Percentiles rank a stretch among this genome's conserved stretches.
These are phyloP conservation scores for Eulemur coronatus DNA, from an alignment of 2,797 vertebrate genomes.

Conservation along the genomic window DNA sequence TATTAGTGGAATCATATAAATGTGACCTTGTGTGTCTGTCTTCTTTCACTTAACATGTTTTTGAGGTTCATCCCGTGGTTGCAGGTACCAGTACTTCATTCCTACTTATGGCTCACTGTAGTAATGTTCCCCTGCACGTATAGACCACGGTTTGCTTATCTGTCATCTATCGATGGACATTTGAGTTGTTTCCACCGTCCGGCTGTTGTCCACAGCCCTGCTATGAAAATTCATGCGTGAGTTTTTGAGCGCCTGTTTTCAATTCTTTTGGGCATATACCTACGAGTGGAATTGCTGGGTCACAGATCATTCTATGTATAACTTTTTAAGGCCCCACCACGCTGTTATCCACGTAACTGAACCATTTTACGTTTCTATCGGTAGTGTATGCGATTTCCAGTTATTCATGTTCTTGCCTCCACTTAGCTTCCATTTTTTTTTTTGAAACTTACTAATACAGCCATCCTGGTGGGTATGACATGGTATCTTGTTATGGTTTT, in stretches of 20 bases:
- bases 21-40: neutral
- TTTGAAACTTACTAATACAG: neutral
- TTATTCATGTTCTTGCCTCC: neutral
- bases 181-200: neutral
- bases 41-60: neutral
- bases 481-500: neutral
- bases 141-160: neutral
- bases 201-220: neutral
- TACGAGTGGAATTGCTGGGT: neutral
- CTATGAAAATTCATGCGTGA: neutral
- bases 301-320: neutral
- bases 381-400: neutral
- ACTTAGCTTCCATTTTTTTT: neutral
- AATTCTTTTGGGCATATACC: neutral
- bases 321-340: neutral
- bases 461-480: neutral
- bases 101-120: neutral
- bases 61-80: neutral
- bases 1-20: neutral
- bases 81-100: neutral
- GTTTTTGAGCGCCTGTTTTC: neutral
- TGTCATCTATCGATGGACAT: neutral
- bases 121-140: neutral
- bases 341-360: neutral
- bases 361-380: neutral